Percentiles rank a stretch among this genome's conserved stretches.
Evolutionary conservation across 2,888 invertebrate genomes (phyloP).

Genomic region (Chalcosyrphus nemorum): DNA sequence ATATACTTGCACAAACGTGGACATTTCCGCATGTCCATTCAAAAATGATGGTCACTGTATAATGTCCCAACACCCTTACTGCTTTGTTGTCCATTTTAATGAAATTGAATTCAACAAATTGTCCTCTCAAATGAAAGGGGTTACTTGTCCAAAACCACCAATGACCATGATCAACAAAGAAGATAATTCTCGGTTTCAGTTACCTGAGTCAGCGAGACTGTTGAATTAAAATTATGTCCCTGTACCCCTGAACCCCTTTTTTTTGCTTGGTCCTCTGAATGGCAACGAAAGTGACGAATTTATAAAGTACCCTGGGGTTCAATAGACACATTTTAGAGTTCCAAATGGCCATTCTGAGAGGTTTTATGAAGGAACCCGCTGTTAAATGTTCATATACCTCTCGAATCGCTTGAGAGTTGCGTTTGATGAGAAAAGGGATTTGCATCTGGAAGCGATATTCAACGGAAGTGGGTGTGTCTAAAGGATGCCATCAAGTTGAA

Average conservation of each 20-base stretch:
- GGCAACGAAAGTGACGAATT: conserved; percentile 51
- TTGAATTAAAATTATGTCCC: conserved; percentile 29
- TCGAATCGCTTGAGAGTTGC: background rate
- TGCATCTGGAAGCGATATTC: conserved; percentile 58
- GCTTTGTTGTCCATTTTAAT: conserved; percentile 40
- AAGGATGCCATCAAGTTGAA: conserved; percentile 50
- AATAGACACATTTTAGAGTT: conserved; percentile 54
- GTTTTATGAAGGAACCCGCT: conserved; percentile 1
- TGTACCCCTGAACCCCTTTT: conserved; percentile 50
- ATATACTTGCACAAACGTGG: background rate
- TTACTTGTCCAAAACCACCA: conserved; percentile 2
- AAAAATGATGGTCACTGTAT: conserved; percentile 45
- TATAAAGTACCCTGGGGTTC: conserved; percentile 60
- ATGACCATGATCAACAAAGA: conserved; percentile 45
- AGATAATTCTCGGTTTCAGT: conserved; percentile 61
- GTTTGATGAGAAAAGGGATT: conserved; percentile 26
- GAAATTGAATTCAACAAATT: conserved; percentile 34
- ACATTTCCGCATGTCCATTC: conserved; percentile 21
- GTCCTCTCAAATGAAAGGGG: conserved; percentile 31
- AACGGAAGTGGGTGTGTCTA: conserved; percentile 68
- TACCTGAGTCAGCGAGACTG: conserved; percentile 27
- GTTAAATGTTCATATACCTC: background rate
- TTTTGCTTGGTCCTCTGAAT: background rate
- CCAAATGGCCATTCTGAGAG: conserved; percentile 21
- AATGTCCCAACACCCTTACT: background rate